Evolutionary conservation across 2,888 invertebrate species (phyloP).

Genomic region (Drosophila buzzatii): DNA sequence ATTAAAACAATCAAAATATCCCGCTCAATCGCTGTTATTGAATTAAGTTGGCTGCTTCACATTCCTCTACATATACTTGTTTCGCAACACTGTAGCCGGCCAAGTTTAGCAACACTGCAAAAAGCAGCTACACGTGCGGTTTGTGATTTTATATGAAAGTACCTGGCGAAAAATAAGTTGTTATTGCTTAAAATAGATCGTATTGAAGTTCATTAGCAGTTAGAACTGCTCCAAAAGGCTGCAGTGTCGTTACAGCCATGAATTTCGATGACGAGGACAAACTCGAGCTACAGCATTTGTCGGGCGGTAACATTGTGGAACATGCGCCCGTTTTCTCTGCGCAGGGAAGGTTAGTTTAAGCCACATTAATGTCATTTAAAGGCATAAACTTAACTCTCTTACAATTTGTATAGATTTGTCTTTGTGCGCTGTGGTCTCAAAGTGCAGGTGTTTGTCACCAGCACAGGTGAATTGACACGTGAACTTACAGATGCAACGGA

Average conservation of each 20-base stretch:
- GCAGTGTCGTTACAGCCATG: slow-evolving; percentile 55
- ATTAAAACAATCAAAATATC: neutral
- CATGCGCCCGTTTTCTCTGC: slow-evolving; percentile 88
- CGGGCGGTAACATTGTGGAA: slow-evolving; percentile 88
- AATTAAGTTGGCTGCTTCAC: slow-evolving; percentile 9
- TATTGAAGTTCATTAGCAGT: slow-evolving; percentile 12
- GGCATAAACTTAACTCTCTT: neutral
- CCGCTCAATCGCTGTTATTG: slow-evolving; percentile 7
- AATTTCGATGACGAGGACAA: slow-evolving; percentile 82
- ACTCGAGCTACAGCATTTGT: slow-evolving; percentile 87
- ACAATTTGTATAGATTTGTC: slow-evolving; percentile 86
- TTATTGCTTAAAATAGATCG: slow-evolving; percentile 20
- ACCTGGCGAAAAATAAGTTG: slow-evolving; percentile 15
- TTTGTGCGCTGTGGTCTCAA: slow-evolving; percentile 87
- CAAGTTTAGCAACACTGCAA: slow-evolving; percentile 26
- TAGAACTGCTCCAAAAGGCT: slow-evolving; percentile 26
- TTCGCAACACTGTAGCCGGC: slow-evolving; percentile 27
- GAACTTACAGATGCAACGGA: slow-evolving; percentile 87
- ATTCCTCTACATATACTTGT: neutral
- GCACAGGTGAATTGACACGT: slow-evolving; percentile 88
- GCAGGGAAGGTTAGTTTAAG: slow-evolving; percentile 87
- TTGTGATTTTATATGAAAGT: slow-evolving; percentile 42
- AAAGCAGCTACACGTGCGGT: slow-evolving; percentile 65
- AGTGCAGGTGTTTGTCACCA: slow-evolving; percentile 88
- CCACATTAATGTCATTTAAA: neutral